Conservation (phyloP, 2,797 vertebrate species). For the Crenuchus spilurus region DNA sequence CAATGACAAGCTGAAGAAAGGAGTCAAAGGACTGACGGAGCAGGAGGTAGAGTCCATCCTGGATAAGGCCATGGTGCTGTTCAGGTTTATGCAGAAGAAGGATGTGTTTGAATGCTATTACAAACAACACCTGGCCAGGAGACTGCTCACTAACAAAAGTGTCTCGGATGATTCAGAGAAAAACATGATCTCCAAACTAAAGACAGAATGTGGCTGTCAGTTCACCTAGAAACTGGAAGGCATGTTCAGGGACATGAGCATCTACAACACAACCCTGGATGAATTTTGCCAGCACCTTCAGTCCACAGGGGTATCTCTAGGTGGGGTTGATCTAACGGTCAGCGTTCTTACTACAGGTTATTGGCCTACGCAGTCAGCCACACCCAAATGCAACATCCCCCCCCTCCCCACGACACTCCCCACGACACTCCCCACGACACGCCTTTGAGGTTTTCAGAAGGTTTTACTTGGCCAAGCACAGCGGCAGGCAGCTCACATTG, state of each 20-base stretch:
- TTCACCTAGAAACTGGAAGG: constrained; percentile 99
- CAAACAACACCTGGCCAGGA: constrained; percentile 96
- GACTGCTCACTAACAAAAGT: constrained; percentile 98
- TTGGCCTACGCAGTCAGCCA: constrained; percentile 97
- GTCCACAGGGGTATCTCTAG: constrained; percentile 92
- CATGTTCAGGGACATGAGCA: constrained; percentile 99
- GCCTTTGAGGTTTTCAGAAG: constrained; percentile 98
- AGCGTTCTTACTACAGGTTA: constrained; percentile 96
- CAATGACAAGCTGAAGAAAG: constrained; percentile 98
- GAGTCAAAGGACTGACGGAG: constrained; percentile 97
- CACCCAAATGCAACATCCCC: constrained; percentile 98
- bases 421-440: constrained; percentile 90
- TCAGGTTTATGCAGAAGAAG: constrained; percentile 98
- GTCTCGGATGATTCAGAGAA: constrained; percentile 99
- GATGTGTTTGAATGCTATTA: constrained; percentile 98
- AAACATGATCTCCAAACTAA: constrained; percentile 99
- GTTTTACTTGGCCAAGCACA: constrained; percentile 99
- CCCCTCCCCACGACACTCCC: too few relatives aligned
- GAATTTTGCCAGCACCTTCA: constrained; percentile 96
- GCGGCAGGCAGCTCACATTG: constrained; percentile 94
- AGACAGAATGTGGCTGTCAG: constrained; percentile 98
- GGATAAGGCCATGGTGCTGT: constrained; percentile 98
- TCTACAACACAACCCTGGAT: constrained; percentile 99
- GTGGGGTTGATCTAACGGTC: constrained; percentile 95
- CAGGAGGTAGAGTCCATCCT: constrained; percentile 98